Base-by-base conservation (phyloP, 1,140 invertebrate species). In the Helicoverpa zea region DNA sequence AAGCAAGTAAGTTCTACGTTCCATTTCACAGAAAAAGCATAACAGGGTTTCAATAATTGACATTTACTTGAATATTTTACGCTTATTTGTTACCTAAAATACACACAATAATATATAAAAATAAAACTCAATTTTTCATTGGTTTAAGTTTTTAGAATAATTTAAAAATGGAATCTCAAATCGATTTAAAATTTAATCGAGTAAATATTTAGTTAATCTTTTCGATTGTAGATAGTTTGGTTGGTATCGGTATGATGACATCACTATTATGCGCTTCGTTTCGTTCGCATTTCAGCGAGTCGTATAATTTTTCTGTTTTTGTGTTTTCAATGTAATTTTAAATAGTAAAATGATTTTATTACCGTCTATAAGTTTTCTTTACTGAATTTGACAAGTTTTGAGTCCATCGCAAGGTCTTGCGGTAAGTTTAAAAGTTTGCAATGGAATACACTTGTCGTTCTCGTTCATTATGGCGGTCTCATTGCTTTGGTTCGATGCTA, bases 381-480 rank as follows among this genome's bases (percentile, higher is more conserved):
- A 83, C 70, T 93, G 87, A 91, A 81, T 88, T 91, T 88, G 75
- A 86, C 85, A 86, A 70, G 72, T 82, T 83, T 86, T 61, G 70
- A 85, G 91, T 94, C 93, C 92, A 91, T 94, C 92, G 92, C 91
- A 89, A 83, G 23, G 64, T 76, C 64, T 91, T 93, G 92, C 92
- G 93, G 93, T 94, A 92, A 94, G 93, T 91, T 91, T 84, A 18
- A 77, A 88, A 87, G 83, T 88, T 88, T 88, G 88, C 82, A 88
- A 87, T 79, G 83, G 82, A 88, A 90, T 58, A 87, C 87, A 92
- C 88, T 93, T 91, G 90, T 92, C 89, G 88, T 93, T 93, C 92
- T 92, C 89, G 88, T 93, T 93, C 92, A 94, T 90, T 94, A 94
- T 94, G 93, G 93, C 93, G 92, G 92, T 94, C 90, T 90, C 88